Percentiles rank a stretch among this genome's conserved stretches.
Conservation (phyloP, 2,797 vertebrate species). For the Cryptoprocta ferox region DNA sequence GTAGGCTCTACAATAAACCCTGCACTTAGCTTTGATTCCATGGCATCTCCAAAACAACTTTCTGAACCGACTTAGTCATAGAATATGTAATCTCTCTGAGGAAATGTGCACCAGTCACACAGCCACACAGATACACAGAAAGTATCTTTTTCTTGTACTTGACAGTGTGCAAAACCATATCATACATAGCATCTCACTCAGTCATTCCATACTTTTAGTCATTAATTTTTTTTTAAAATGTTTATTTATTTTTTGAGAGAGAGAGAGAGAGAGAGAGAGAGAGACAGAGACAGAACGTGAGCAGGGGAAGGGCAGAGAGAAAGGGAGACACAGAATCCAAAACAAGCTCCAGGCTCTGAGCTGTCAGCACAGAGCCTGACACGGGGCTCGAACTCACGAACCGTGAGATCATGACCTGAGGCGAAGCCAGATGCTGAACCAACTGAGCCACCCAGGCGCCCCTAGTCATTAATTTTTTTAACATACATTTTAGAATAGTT, state of each 20-base stretch:
- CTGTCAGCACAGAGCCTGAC: too few relatives aligned
- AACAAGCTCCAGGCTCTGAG: too few relatives aligned
- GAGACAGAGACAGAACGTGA: too few relatives aligned
- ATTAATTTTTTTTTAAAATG: neutral
- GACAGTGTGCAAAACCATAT: neutral
- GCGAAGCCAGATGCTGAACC: too few relatives aligned
- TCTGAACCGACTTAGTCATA: neutral
- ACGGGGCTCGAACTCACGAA: too few relatives aligned
- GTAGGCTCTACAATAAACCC: rapidly evolving
- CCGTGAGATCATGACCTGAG: too few relatives aligned
- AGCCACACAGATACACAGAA: neutral
- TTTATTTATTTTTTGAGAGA: too few relatives aligned
- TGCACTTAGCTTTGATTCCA: neutral
- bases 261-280: too few relatives aligned
- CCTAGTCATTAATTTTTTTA: neutral
- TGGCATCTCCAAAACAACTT: neutral
- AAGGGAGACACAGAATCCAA: too few relatives aligned
- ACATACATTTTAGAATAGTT: neutral
- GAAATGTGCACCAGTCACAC: neutral
- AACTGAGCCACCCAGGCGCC: too few relatives aligned
- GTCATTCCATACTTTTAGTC: neutral
- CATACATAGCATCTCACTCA: neutral
- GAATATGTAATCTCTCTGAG: neutral
- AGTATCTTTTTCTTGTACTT: neutral
- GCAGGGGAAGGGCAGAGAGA: too few relatives aligned